Base-by-base conservation (phyloP, 2,797 vertebrate genomes). In the Neosilurus hyrtlii region DNA sequence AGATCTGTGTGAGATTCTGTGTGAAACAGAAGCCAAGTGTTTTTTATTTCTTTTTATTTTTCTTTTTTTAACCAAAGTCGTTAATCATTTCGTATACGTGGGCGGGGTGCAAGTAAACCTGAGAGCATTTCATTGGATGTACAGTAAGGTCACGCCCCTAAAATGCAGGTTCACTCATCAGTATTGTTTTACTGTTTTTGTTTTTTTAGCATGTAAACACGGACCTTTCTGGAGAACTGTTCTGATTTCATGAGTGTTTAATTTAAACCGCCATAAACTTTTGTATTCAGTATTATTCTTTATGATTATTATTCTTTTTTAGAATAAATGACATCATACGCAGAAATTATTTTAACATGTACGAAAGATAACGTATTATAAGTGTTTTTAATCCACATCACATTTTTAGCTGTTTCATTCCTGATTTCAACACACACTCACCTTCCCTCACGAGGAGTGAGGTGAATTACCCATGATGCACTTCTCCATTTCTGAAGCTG, bases 241-340 rank as follows among this genome's bases (percentile, higher is more conserved):
- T 30, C 51, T 26, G 24, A 52, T 15, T 9, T 72, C 12, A 51
- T 52, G 72, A 57, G 71, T 1, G 16, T 54, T 75, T 75, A 35
- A 57, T 57, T 7, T 24, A 9, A 72, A 72, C 52, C 59, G 70
- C 49, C 30, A 35, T 75, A 35, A 30, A 12, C 72, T 11, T 59
- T 72, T 75, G 35, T 20, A 56, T 26, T 56, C 71, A 75, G 72
- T 75, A 57, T 75, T 75, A 72, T 72, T 16, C 1, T 52, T 24
- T 49, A 43, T 43, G 4, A 43, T 5, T 43, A 43, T 14, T 52
- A 8, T 66, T 1, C 9, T 72, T 9, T n/a, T 70, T 68, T 37
- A 20, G 30, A 9, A 20, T 43, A 70, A 52, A 56, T 57, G 26
- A 49, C 20, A 14, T 57, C 16, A 57, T 7, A 74, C 6, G 11